Percentiles rank a stretch among this genome's conserved stretches.
Conservation (phyloP, 2,113 vertebrate species). For the Bostrychus sinensis region DNA sequence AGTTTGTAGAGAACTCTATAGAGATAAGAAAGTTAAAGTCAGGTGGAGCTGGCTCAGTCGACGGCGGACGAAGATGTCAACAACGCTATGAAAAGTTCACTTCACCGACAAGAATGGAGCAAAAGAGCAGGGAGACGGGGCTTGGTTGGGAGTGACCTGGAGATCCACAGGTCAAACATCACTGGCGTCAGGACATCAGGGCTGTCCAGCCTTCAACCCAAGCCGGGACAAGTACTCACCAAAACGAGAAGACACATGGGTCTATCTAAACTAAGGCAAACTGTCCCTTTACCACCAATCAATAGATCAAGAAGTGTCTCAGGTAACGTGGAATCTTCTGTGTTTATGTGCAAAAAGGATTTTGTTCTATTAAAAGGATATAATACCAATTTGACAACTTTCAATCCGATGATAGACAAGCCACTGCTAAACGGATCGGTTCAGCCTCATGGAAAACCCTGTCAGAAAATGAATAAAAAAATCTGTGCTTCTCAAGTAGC, state of each 20-base stretch:
- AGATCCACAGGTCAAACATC: constrained; percentile 14
- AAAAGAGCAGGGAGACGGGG: constrained; percentile 37
- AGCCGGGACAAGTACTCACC: constrained; percentile 10
- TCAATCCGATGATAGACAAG: constrained; percentile 23
- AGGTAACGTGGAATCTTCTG: constrained; percentile 4
- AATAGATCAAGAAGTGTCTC: constrained; percentile 25
- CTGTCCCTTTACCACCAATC: constrained; percentile 66
- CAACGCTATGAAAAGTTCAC: constrained; percentile 56
- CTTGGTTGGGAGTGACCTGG: constrained; percentile 25
- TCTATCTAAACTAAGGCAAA: constrained; percentile 17
- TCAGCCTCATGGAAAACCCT: constrained; percentile 1
- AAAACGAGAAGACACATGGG: constrained; percentile 32
- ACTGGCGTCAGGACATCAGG: neutral
- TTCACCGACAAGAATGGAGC: constrained; percentile 44
- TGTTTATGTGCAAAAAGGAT: neutral
- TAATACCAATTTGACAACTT: neutral
- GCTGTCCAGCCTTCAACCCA: neutral
- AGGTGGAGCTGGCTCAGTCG: neutral
- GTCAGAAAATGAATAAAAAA: constrained; percentile 14
- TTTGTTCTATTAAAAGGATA: constrained; percentile 10
- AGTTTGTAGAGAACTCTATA: constrained; percentile 36
- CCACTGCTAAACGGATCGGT: constrained; percentile 3
- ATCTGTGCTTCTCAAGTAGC: constrained; percentile 14
- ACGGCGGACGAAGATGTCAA: neutral
- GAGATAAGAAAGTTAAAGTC: constrained; percentile 37